phyloP scores from a whole-genome alignment of 2,113 vertebrate genomes.

The Protobothrops flavoviridis region DNA sequence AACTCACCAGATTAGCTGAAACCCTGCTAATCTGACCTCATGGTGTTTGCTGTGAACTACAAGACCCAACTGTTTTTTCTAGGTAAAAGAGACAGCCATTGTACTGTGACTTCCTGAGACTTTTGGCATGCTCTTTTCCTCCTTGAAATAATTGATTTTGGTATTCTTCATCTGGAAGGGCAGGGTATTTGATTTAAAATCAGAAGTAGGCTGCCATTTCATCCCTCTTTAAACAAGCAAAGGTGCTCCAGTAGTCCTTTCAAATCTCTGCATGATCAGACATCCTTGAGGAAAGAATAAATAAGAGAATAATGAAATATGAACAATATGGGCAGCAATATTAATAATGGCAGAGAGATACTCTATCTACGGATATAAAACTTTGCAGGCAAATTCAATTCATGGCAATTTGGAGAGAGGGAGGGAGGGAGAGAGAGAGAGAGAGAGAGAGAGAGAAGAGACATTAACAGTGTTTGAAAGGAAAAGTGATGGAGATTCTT shows the following conservation, averaged over 20 bases:
- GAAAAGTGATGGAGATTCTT: constrained; percentile 22
- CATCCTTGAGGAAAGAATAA: constrained; percentile 43
- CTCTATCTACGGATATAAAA: constrained; percentile 10
- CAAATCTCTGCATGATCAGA: background rate
- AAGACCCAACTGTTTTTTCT: too few species aligned
- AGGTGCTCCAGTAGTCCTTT: constrained; percentile 17
- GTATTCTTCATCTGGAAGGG: background rate
- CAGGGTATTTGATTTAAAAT: background rate
- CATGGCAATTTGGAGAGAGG: constrained; percentile 32
- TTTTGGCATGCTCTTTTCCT: background rate
- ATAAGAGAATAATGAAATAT: constrained; percentile 11
- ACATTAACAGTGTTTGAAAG: constrained; percentile 39
- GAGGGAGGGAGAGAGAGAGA: background rate
- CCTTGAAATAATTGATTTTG: background rate
- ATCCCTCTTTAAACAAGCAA: background rate
- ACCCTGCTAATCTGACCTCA: background rate
- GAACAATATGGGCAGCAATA: background rate
- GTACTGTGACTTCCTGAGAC: background rate
- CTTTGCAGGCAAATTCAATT: constrained; percentile 46
- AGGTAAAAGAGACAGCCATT: background rate
- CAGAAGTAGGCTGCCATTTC: background rate
- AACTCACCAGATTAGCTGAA: background rate
- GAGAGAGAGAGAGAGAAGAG: background rate
- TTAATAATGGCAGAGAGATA: constrained; percentile 26
- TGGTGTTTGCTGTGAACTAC: background rate